phyloP scores from a whole-genome alignment of 2,113 vertebrate species.

The Bufo gargarizans region DNA sequence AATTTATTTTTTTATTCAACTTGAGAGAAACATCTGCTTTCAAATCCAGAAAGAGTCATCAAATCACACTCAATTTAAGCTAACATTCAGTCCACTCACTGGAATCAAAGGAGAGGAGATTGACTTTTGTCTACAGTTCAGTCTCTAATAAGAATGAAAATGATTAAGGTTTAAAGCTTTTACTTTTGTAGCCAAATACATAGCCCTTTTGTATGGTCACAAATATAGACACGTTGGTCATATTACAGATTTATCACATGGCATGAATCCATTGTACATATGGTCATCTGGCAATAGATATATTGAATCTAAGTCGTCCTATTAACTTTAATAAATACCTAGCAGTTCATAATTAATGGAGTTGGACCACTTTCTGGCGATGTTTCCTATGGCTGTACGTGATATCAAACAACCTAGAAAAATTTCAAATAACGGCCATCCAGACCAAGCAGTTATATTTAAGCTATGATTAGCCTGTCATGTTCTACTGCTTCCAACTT shows the following conservation, averaged over 20 bases:
- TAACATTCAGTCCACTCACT: slow-evolving; percentile 48
- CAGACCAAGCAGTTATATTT: background rate
- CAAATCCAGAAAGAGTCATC: slow-evolving; percentile 61
- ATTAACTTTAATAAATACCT: slow-evolving; percentile 6
- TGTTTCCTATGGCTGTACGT: background rate
- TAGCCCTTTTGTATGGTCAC: slow-evolving; percentile 7
- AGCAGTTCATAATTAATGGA: background rate
- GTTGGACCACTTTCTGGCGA: background rate
- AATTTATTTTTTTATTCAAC: slow-evolving; percentile 24
- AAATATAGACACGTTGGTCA: slow-evolving; percentile 19
- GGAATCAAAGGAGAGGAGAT: slow-evolving; percentile 36
- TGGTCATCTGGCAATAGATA: slow-evolving; percentile 21
- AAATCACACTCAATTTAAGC: slow-evolving; percentile 52
- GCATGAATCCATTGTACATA: slow-evolving; percentile 3
- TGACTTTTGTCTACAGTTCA: slow-evolving; percentile 12
- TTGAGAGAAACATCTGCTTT: slow-evolving; percentile 42
- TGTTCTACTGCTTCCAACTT: background rate
- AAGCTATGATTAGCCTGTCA: background rate
- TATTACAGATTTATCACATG: slow-evolving; percentile 41
- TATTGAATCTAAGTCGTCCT: background rate
- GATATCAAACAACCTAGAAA: background rate
- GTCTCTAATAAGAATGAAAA: slow-evolving; percentile 41
- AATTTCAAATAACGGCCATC: background rate
- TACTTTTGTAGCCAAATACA: slow-evolving; percentile 28
- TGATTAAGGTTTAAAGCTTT: slow-evolving; percentile 5